Evolutionary conservation across 2,797 vertebrate genomes (phyloP).

Genomic region (Eulemur albifrons): DNA sequence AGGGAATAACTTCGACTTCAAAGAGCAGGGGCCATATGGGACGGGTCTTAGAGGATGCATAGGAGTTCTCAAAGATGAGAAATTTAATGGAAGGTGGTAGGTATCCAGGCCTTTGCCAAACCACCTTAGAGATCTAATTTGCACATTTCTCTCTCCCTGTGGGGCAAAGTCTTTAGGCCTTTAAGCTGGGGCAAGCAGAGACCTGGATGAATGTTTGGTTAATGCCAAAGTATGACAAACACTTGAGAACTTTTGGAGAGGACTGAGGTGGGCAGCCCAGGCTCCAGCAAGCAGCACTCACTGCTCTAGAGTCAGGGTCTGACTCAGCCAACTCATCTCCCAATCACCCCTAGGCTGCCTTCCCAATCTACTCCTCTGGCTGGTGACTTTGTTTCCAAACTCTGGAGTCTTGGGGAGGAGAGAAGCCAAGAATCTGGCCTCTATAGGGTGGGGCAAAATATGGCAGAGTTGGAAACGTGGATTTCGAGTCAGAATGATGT

Average conservation of each 20-base stretch:
- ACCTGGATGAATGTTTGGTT: not conserved
- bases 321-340: not conserved
- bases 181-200: not conserved
- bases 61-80: not conserved
- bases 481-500: not conserved
- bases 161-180: not conserved
- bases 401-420: not conserved
- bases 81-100: not conserved
- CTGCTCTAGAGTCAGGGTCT: not conserved
- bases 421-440: not conserved
- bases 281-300: not conserved
- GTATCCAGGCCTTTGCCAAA: not conserved
- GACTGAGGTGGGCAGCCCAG: not conserved
- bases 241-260: not conserved
- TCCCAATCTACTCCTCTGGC: not conserved
- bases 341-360: too few relatives aligned
- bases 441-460: not conserved
- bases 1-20: not conserved
- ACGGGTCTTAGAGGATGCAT: not conserved
- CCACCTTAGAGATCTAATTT: not conserved
- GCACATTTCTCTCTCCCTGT: not conserved
- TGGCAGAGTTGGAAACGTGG: rapidly evolving
- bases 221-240: not conserved
- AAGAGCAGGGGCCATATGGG: not conserved
- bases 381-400: not conserved